A percentile compares a stretch with the other conserved stretches of the same genome.
Evolutionary conservation across 2,113 vertebrate species (phyloP).

Genomic region (Callaeas wilsoni): DNA sequence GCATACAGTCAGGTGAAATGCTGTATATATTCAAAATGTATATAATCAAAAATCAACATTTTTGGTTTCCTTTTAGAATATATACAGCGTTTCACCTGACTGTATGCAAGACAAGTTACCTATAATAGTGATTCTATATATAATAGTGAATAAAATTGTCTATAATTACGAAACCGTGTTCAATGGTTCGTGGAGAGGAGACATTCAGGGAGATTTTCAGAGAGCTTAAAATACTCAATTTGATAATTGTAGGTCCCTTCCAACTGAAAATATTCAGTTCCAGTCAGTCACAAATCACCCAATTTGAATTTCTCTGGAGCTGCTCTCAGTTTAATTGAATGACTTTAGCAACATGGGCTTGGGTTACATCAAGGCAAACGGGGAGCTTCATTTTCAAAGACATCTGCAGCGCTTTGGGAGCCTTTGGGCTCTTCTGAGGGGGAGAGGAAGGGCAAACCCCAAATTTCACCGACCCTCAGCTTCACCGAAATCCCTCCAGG

Average conservation of each 20-base stretch:
- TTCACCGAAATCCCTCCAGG: background rate
- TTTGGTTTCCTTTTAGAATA: background rate
- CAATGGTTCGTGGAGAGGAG: background rate
- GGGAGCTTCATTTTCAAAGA: background rate
- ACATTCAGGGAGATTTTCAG: background rate
- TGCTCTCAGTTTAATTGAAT: background rate
- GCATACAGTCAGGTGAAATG: too few species aligned
- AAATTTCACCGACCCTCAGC: background rate
- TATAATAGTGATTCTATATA: background rate
- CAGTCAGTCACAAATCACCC: background rate
- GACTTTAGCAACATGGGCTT: background rate
- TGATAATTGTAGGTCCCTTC: background rate
- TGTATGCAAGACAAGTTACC: background rate
- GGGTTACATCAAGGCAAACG: background rate
- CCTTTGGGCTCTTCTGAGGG: background rate
- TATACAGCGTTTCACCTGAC: background rate
- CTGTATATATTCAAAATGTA: too few species aligned
- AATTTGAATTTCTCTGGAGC: background rate
- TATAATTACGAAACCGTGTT: background rate
- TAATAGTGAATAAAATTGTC: background rate
- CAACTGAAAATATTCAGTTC: background rate
- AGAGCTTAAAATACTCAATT: background rate
- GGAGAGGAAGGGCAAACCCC: background rate
- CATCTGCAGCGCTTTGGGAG: background rate
- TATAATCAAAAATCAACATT: background rate